Evolutionary conservation across 2,888 invertebrate genomes (phyloP).

Genomic region (Aspidiotus destructor): DNA sequence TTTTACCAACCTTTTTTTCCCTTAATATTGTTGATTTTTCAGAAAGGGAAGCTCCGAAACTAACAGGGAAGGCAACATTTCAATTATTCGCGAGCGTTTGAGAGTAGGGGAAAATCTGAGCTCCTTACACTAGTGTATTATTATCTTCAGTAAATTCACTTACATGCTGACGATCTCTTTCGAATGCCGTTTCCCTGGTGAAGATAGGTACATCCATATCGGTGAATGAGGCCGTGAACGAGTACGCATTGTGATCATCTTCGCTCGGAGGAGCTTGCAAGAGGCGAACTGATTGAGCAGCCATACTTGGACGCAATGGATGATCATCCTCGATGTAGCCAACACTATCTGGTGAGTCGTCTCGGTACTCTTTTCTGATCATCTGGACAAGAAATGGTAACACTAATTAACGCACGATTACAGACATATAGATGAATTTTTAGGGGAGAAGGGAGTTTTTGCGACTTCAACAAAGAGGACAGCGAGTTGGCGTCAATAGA

Average conservation of each 20-base stretch:
- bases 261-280: constrained; percentile 44
- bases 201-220: constrained; percentile 52
- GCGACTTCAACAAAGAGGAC: no score
- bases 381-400: neutral
- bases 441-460: no score
- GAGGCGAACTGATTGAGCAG: constrained; percentile 38
- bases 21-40: no score
- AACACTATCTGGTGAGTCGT: constrained; percentile 42
- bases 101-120: no score
- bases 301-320: constrained; percentile 45
- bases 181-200: constrained; percentile 39
- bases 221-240: constrained; percentile 48
- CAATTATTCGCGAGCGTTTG: no score
- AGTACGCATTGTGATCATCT: constrained; percentile 38
- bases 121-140: no score
- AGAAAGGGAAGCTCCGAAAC: no score
- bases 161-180: constrained; percentile 20
- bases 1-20: no score
- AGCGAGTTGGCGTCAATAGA: no score
- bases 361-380: constrained; percentile 28
- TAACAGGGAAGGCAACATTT: no score
- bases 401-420: no score
- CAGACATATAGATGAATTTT: no score
- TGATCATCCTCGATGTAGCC: constrained; percentile 50
- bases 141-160: neutral